phyloP scores from a whole-genome alignment of 1,140 invertebrate genomes.

The Sminthurinus signatus region DNA sequence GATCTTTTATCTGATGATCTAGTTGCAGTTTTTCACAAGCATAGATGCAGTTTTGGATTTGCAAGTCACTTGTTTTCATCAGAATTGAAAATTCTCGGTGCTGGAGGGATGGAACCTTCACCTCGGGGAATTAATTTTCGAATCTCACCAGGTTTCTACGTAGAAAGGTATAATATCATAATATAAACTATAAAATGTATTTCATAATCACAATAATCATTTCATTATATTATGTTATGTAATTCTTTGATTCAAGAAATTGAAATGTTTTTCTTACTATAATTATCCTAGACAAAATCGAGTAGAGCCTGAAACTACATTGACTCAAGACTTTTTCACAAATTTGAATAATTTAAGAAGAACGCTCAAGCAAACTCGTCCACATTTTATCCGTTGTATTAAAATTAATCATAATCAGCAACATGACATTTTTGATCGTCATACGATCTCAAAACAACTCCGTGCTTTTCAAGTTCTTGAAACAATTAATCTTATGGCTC shows the following conservation, averaged over 20 bases:
- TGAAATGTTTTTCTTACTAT: too few species aligned
- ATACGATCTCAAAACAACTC: slow-evolving; percentile 74
- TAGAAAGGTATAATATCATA: slow-evolving; percentile 48
- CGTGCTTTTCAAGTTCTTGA: slow-evolving; percentile 86
- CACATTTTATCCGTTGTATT: slow-evolving; percentile 88
- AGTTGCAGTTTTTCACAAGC: slow-evolving; percentile 85
- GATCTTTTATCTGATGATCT: slow-evolving; percentile 87
- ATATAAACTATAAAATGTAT: neutral
- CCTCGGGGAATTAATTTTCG: slow-evolving; percentile 76
- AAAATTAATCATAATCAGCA: slow-evolving; percentile 72
- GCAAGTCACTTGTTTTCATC: slow-evolving; percentile 88
- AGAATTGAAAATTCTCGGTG: slow-evolving; percentile 79
- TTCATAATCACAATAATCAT: too few species aligned
- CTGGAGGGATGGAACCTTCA: slow-evolving; percentile 62
- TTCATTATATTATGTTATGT: too few species aligned
- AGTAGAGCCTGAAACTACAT: slow-evolving; percentile 78
- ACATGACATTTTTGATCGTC: slow-evolving; percentile 69
- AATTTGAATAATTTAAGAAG: slow-evolving; percentile 82
- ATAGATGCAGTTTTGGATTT: slow-evolving; percentile 89
- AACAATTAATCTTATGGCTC: slow-evolving; percentile 88
- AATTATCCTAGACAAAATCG: slow-evolving; percentile 60
- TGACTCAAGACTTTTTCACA: slow-evolving; percentile 92
- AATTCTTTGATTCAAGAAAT: too few species aligned
- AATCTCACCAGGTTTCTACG: slow-evolving; percentile 85
- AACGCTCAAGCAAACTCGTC: slow-evolving; percentile 83